Conservation (phyloP, 1,140 invertebrate species). For the Leptoteleia sp. region DNA sequence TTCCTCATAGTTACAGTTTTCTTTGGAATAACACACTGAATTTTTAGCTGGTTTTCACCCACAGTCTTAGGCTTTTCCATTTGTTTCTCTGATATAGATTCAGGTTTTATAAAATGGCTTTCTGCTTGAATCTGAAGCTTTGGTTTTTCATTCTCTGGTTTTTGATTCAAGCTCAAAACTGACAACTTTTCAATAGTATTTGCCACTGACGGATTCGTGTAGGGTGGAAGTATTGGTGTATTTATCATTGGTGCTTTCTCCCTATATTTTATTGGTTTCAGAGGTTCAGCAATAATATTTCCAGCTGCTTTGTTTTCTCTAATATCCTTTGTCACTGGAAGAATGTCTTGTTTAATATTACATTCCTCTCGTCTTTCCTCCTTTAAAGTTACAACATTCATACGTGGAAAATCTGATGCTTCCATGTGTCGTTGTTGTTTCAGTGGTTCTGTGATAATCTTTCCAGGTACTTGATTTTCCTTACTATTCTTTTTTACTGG, state of each 20-base stretch:
- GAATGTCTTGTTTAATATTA: too few species aligned
- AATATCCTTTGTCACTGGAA: too few species aligned
- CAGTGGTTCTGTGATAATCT: too few species aligned
- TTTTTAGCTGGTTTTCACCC: conserved; percentile 17
- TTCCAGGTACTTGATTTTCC: conserved; percentile 22
- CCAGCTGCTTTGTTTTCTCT: too few species aligned
- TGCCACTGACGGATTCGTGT: neutral
- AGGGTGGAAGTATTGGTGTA: neutral
- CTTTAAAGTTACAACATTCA: too few species aligned
- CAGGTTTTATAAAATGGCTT: too few species aligned
- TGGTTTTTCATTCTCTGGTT: neutral
- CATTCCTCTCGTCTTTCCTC: too few species aligned
- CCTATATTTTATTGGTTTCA: too few species aligned
- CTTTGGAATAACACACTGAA: conserved; percentile 51
- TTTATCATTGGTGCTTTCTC: conserved; percentile 1
- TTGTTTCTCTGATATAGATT: neutral
- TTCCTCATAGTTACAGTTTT: conserved; percentile 13
- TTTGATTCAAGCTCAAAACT: neutral
- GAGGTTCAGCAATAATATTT: neutral
- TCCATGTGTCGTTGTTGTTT: too few species aligned
- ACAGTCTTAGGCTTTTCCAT: neutral
- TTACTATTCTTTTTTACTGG: conserved; percentile 20
- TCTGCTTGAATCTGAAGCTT: too few species aligned
- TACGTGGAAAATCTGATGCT: too few species aligned
- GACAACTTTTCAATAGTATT: neutral